Evolutionary conservation across 2,113 vertebrate species (phyloP), one percentile per base, ranked within the genome.

Genomic region (Amphiprion ocellaris): DNA sequence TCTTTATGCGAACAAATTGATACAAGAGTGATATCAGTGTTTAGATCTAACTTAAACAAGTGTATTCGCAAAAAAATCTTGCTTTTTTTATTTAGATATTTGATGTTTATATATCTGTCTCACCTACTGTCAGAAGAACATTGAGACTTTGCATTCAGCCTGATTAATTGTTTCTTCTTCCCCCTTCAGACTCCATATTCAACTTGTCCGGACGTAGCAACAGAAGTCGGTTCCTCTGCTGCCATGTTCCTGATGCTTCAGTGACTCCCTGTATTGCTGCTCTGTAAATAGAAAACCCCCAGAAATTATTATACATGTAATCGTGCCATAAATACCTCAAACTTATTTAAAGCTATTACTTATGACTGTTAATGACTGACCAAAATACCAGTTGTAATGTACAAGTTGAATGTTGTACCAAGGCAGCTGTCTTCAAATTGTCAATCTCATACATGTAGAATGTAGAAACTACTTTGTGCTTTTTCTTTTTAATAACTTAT

Each of bases 191-290:
- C 26, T 59, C 46, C 67, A 63, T 53, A 26, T 70, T 77, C 69
- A 70, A 7, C 61, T 78, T 66, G 41, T 66, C 49, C 21, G 37
- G 75, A 73, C 23, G 2, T 37, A 19, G 19, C 14, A 52, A 88
- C 65, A 61, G 76, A 73, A 78, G 33, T 53, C 12, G 47, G 84
- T 61, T 65, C 84, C 77, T 60, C 78, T 87, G 82, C 87, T 78
- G 37, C 74, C 33, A 37, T 55, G 70, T 68, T 69, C 61, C 74
- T 24, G 55, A 60, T 50, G 64, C 46, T 85, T 81, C 70, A 76
- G 79, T 90, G 83, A 92, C 91, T 92, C 93, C 92, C 54, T 76
- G 23, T 64, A 83, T 83, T 93, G 93, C 93, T 94, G 93, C 92
- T 92, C 67, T 93, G 89, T 92, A 94, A 83, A 92, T 90, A 93